Conservation (phyloP, 2,888 invertebrate genomes). For the Drosophila gaucha region DNA sequence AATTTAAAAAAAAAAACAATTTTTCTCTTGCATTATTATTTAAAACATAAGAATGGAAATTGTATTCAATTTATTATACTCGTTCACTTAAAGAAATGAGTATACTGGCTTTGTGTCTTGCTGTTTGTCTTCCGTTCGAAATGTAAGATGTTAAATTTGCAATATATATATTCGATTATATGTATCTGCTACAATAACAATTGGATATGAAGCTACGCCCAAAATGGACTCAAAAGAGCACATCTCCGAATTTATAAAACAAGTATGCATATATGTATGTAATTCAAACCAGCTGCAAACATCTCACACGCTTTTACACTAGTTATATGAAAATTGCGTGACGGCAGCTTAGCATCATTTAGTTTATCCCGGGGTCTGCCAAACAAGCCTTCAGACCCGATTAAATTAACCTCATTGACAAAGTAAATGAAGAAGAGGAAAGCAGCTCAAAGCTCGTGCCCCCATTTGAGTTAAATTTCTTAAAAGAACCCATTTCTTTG, state of each 20-base stretch:
- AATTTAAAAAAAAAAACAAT: not conserved
- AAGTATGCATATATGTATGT: not conserved
- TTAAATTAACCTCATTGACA: conserved; percentile 48
- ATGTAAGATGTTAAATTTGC: too few relatives aligned
- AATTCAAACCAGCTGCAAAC: too few relatives aligned
- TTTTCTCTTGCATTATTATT: not conserved
- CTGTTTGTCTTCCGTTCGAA: too few relatives aligned
- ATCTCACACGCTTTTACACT: not conserved
- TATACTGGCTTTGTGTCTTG: not conserved
- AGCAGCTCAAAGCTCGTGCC: conserved; percentile 21
- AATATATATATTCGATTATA: too few relatives aligned
- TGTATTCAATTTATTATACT: not conserved
- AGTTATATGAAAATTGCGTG: conserved; percentile 9
- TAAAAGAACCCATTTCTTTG: conserved; percentile 27
- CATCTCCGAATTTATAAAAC: too few relatives aligned
- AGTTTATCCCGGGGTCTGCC: conserved; percentile 14
- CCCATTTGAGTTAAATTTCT: conserved; percentile 39
- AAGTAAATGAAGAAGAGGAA: not conserved
- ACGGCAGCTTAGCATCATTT: conserved; percentile 2
- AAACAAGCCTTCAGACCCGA: conserved; percentile 8
- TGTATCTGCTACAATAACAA: too few relatives aligned
- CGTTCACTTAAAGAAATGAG: not conserved
- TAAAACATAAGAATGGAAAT: not conserved
- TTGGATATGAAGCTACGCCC: too few relatives aligned
- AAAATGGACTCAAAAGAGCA: too few relatives aligned